Evolutionary conservation across 2,797 vertebrate genomes (phyloP).

Genomic region (Lates japonicus): DNA sequence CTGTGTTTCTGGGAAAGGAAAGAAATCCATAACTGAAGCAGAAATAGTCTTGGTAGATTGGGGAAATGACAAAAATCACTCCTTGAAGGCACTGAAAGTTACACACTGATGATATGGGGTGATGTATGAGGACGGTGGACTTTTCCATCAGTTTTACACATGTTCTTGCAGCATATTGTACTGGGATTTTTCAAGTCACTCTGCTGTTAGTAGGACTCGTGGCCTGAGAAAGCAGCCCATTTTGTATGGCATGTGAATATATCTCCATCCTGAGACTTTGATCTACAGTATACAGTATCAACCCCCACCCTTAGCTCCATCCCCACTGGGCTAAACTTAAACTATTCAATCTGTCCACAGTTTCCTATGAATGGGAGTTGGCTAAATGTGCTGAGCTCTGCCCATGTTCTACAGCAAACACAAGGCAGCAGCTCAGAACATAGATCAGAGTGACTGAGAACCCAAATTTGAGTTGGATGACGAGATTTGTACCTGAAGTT

Average conservation of each 20-base stretch:
- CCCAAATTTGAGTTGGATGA: conserved; percentile 81
- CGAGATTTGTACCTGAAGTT: conserved; percentile 85
- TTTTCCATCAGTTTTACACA: conserved; percentile 46
- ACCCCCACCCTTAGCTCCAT: conserved; percentile 24
- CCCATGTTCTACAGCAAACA: conserved; percentile 70
- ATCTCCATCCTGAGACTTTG: conserved; percentile 50
- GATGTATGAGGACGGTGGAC: conserved; percentile 5
- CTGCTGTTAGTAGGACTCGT: conserved; percentile 52
- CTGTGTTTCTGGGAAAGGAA: conserved; percentile 35
- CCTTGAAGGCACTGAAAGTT: conserved; percentile 16
- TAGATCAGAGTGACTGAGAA: conserved; percentile 53
- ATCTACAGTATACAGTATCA: conserved; percentile 30
- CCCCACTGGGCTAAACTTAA: conserved; percentile 30
- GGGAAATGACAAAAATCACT: conserved; percentile 27
- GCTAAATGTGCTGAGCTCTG: conserved; percentile 51
- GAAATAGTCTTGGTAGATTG: conserved; percentile 20
- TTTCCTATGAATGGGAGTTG: conserved; percentile 54
- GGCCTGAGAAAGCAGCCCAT: conserved; percentile 67
- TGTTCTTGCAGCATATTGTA: neutral
- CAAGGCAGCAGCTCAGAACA: conserved; percentile 42
- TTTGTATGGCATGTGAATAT: conserved; percentile 61
- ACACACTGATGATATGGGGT: conserved; percentile 15
- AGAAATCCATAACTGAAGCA: conserved; percentile 11
- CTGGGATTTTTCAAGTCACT: neutral
- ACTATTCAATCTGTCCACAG: conserved; percentile 54